phyloP scores from a whole-genome alignment of 2,113 vertebrate species.

The Apaloderma vittatum region DNA sequence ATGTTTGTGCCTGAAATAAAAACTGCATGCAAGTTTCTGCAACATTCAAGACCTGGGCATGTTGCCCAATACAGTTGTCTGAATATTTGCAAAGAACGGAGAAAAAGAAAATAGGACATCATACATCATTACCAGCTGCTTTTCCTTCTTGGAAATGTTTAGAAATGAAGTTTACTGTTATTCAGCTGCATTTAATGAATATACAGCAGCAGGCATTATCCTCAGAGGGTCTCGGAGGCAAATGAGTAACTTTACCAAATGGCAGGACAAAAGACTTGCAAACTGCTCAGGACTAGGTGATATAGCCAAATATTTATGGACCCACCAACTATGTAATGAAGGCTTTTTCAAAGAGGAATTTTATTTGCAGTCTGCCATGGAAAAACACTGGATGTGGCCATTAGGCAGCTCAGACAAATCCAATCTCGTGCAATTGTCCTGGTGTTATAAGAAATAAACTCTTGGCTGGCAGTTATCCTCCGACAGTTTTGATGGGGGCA shows the following conservation, averaged over 20 bases:
- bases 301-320: neutral
- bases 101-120: too few relatives aligned
- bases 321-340: neutral
- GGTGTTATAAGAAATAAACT: neutral
- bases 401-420: neutral
- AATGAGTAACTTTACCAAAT: neutral
- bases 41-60: neutral
- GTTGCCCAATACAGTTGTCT: neutral
- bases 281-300: neutral
- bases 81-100: neutral
- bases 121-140: neutral
- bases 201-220: neutral
- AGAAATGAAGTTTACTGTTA: neutral
- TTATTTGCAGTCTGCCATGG: neutral
- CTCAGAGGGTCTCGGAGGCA: neutral
- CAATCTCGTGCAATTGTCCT: neutral
- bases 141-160: neutral
- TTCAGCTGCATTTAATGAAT: neutral
- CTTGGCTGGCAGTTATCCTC: neutral
- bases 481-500: conserved; percentile 3
- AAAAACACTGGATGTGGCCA: neutral
- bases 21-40: neutral
- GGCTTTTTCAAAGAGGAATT: conserved; percentile 1
- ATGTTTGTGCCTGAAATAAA: neutral
- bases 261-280: neutral